Base-by-base conservation (phyloP, 2,113 vertebrate species). In the Mugil cephalus region DNA sequence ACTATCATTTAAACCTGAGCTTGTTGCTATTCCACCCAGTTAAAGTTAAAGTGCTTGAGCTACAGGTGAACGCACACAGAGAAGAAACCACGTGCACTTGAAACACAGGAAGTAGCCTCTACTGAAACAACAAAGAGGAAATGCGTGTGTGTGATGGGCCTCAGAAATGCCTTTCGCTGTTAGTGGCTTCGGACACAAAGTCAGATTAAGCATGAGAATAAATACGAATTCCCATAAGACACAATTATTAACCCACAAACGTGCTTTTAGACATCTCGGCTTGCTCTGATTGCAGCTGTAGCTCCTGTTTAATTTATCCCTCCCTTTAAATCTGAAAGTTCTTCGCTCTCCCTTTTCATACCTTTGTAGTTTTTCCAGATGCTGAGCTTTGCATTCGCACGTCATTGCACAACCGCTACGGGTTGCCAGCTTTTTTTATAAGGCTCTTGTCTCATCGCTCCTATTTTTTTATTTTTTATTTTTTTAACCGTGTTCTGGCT, bases 331-430 rank as follows among this genome's bases (percentile, higher is more conserved):
- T 38, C 67, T 5, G 5, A 38, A 62, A 21, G 52, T 17, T 46
- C 36, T 56, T 45, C 47, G 43, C 39, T 51, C 34, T 60, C 15
- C 34, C 10, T 79, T 75, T 19, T 53, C 45, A 60, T 17, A 18
- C 66, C 13, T 9, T 40, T 42, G 56, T 69, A 43, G 15, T 10
- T 18, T 40, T 66, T 61, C 61, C 69, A 78, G 65, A 74, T 68
- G 43, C 1, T 24, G 35, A 8, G 0, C 55, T 68, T 7, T 38
- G 45, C 46, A 56, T 58, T 71, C 69, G 45, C 17, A 18, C 59
- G 24, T 42, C 17, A 2, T 79, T 69, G 65, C 10, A 66, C 38
- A 48, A 51, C 50, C 1, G 11, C n/a, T 39, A 13, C 12, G 19
- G 12, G 53, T 24, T 50, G 48, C 36, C 43, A 56, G 19, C 14